Base-by-base conservation (phyloP, 1,140 invertebrate genomes). In the Centruroides sculpturatus region DNA sequence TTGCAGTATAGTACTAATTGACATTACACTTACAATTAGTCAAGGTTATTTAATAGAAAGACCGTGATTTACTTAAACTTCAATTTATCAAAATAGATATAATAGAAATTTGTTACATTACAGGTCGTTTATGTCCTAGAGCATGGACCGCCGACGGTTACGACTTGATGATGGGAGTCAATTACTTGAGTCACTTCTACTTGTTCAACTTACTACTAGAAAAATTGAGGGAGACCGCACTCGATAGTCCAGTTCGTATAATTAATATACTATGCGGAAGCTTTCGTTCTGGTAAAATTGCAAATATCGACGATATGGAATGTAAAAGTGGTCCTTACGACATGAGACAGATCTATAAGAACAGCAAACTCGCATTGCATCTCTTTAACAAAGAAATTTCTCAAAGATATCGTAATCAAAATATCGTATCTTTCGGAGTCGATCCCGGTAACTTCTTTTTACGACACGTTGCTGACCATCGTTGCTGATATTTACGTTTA, bases 361-460 rank as follows among this genome's bases (percentile, higher is more conserved):
- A 86, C 69, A 88, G 85, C 0, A 91, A 91, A 74, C 73, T 89
- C 52, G 85, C 84, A 63, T 87, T 88, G 69, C 77, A 79, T 4
- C 83, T 86, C 65, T 86, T 87, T 71, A 79, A 76, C 1, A 73
- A 73, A 53, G 81, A 84, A 59, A 70, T 89, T 56, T 76, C 84
- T 1, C 78, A 75, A 51, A 75, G 77, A 64, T 69, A 78, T 35
- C 50, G 35, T 10, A 50, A 62, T 6, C 50, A 57, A 13, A 60
- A 59, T 35, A 36, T 66, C 1, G 51, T 59, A 12, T 50, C 65
- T 6, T 61, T 57, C 12, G 60, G 59, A n/a, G 63, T 56, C 5
- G 63, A 66, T 47, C 65, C 65, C 7, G 65, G 65, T 65, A 46
- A 55, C 35, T 35, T 3, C 10, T n/a, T 57, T 55, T 13, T 55